Percentiles rank a stretch among this genome's conserved stretches.
These are phyloP conservation scores for Frieseomelitta varia DNA, from an alignment of 1,140 invertebrate species.

Conservation along the genomic window DNA sequence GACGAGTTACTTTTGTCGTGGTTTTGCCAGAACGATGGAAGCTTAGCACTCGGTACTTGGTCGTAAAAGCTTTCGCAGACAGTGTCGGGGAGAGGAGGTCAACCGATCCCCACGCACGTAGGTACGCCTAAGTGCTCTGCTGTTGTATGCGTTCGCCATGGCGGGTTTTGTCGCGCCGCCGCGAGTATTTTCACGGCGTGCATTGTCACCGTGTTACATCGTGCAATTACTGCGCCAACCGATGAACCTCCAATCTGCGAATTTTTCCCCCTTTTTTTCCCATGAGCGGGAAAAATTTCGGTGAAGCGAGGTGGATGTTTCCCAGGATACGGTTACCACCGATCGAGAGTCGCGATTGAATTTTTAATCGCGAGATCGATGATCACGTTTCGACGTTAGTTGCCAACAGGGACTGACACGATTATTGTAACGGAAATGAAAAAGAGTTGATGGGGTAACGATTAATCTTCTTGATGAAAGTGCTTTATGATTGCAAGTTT, in stretches of 20 bases:
- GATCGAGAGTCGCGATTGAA: too few relatives aligned
- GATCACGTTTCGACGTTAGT: too few relatives aligned
- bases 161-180: neutral
- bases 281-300: too few relatives aligned
- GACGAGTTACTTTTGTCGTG: slow-evolving; percentile 29
- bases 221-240: neutral
- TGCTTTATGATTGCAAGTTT: too few relatives aligned
- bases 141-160: slow-evolving; percentile 18
- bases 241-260: neutral
- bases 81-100: slow-evolving; percentile 60
- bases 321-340: too few relatives aligned
- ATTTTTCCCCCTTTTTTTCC: neutral
- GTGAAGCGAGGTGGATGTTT: neutral
- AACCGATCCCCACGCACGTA: slow-evolving; percentile 43
- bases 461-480: too few relatives aligned
- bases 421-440: too few relatives aligned
- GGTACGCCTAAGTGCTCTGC: slow-evolving; percentile 28
- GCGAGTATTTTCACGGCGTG: neutral
- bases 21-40: slow-evolving; percentile 25
- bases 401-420: too few relatives aligned
- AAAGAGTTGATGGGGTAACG: too few relatives aligned
- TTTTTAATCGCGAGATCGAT: too few relatives aligned
- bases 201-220: neutral
- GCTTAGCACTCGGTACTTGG: slow-evolving; percentile 52
- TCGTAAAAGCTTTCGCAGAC: slow-evolving; percentile 67